Percentiles rank a stretch among this genome's conserved stretches.
phyloP scores from a whole-genome alignment of 2,113 vertebrate genomes.

The Larimichthys crocea region DNA sequence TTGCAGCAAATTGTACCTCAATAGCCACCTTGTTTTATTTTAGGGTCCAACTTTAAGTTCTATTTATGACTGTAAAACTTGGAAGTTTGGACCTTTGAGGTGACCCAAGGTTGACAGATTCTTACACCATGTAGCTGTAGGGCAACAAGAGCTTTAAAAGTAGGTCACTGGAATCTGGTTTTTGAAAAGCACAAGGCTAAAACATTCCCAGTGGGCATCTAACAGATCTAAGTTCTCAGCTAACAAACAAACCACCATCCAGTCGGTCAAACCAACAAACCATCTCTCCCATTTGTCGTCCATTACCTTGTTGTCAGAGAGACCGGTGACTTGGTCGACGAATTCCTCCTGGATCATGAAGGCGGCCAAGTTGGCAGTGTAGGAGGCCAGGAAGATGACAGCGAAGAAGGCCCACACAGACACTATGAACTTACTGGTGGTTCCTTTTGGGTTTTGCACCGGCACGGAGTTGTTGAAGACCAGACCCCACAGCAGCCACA shows the following conservation, averaged over 20 bases:
- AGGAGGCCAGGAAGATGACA: conserved; percentile 99
- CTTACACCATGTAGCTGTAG: too few species aligned
- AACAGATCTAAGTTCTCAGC: too few species aligned
- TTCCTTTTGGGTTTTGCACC: conserved; percentile 97
- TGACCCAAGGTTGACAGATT: not conserved
- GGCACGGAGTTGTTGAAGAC: conserved; percentile 99
- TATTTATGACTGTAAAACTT: not conserved
- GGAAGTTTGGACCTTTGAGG: not conserved
- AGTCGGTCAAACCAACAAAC: not conserved
- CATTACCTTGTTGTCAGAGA: conserved; percentile 97
- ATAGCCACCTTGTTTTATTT: not conserved
- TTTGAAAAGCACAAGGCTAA: not conserved
- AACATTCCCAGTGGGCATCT: too few species aligned
- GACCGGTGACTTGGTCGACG: conserved; percentile 97
- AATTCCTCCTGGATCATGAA: conserved; percentile 99
- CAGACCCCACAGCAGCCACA: conserved; percentile 98
- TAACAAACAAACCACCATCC: not conserved
- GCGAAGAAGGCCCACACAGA: conserved; percentile 99
- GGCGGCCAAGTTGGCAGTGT: conserved; percentile 99
- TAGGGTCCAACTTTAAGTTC: not conserved
- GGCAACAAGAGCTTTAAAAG: not conserved
- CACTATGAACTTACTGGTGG: conserved; percentile 98
- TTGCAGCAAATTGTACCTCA: conserved; percentile 7
- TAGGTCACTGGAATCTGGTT: not conserved
- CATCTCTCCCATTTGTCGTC: not conserved